phyloP scores from a whole-genome alignment of 92 coral and sea anemone genomes.

The Phenganax subtilis region DNA sequence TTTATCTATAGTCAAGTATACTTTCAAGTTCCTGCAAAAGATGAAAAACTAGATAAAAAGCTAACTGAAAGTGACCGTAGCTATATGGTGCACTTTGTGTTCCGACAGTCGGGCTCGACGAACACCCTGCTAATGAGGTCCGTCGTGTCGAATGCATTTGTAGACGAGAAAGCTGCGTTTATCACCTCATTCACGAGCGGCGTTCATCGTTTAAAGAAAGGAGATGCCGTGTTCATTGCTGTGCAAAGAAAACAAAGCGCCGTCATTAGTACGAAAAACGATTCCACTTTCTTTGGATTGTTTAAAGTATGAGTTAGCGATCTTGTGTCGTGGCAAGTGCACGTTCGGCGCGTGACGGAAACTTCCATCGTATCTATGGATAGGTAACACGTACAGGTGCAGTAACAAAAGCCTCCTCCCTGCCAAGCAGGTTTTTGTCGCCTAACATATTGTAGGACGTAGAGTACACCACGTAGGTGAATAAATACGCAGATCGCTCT shows the following conservation, averaged over 20 bases:
- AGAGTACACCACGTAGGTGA: slow-evolving; percentile 43
- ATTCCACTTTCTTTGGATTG: slow-evolving; percentile 31
- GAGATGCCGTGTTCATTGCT: slow-evolving; percentile 26
- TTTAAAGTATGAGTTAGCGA: slow-evolving; percentile 17
- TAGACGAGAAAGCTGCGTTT: neutral
- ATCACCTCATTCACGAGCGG: slow-evolving; percentile 40
- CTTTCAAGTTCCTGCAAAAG: slow-evolving; percentile 8
- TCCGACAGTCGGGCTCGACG: slow-evolving; percentile 21
- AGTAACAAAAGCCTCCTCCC: slow-evolving; percentile 20
- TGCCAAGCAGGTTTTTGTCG: slow-evolving; percentile 40
- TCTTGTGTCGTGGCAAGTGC: slow-evolving; percentile 4
- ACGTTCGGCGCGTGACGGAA: slow-evolving; percentile 6
- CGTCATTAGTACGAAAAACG: slow-evolving; percentile 19
- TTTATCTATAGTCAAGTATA: slow-evolving; percentile 26
- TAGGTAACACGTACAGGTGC: slow-evolving; percentile 35
- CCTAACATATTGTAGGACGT: slow-evolving; percentile 45
- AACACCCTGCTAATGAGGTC: slow-evolving; percentile 24
- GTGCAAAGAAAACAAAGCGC: slow-evolving; percentile 32
- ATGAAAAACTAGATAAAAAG: neutral
- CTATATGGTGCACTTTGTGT: slow-evolving; percentile 29
- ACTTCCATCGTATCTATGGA: slow-evolving; percentile 44
- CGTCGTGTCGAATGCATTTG: slow-evolving; percentile 30
- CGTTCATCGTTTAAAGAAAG: slow-evolving; percentile 32
- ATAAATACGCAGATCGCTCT: slow-evolving; percentile 17
- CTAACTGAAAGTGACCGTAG: neutral